phyloP scores from a whole-genome alignment of 2,113 vertebrate genomes.

The Tragelaphus buxtoni region DNA sequence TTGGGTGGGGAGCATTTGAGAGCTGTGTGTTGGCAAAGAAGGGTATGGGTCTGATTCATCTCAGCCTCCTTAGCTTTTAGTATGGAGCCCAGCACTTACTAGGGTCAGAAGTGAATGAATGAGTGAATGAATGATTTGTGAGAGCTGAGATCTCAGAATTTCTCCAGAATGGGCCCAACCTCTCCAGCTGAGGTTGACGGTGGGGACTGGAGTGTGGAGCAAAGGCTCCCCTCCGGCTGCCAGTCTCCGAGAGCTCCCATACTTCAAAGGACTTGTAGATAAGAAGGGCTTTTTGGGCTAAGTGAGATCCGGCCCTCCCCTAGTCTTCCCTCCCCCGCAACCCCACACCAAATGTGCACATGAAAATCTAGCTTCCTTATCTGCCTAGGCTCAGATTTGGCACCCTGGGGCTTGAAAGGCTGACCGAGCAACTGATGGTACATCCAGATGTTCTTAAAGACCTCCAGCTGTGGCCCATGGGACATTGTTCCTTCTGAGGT shows the following conservation, averaged over 20 bases:
- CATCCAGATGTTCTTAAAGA: constrained; percentile 50
- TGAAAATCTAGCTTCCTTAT: constrained; percentile 47
- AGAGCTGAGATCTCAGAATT: not conserved
- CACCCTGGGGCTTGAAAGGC: constrained; percentile 36
- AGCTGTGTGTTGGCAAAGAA: not conserved
- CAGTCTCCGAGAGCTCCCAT: not conserved
- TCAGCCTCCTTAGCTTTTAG: not conserved
- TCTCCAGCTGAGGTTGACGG: not conserved
- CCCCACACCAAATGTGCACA: constrained; percentile 39
- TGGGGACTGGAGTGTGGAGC: not conserved
- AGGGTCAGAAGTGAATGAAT: not conserved
- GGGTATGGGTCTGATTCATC: not conserved
- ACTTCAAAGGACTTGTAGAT: constrained; percentile 48
- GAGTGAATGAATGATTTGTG: not conserved
- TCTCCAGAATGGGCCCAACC: not conserved
- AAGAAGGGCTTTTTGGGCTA: constrained; percentile 29
- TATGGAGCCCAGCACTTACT: not conserved
- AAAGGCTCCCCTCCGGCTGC: not conserved
- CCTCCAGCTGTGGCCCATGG: constrained; percentile 11
- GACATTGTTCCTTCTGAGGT: constrained; percentile 4
- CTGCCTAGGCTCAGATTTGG: constrained; percentile 33
- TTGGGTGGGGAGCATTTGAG: not conserved
- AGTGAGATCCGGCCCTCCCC: not conserved
- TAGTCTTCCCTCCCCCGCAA: not conserved
- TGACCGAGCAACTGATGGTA: not conserved